A percentile compares a stretch with the other conserved stretches of the same genome.
Conservation (phyloP, 2,797 vertebrate genomes). For the Gadopsis marmoratus region DNA sequence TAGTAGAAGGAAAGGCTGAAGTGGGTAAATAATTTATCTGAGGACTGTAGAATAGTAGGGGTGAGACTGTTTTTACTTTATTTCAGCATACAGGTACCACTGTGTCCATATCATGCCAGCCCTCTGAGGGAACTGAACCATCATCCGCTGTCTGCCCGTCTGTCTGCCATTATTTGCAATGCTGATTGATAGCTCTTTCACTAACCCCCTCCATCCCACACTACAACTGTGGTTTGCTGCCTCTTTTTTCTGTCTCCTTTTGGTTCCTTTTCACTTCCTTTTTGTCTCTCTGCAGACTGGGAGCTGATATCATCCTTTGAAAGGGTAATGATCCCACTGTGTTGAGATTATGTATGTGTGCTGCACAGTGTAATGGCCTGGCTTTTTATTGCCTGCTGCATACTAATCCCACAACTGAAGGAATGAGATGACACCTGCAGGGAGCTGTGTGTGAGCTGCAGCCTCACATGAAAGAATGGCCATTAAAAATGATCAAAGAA, state of each 20-base stretch:
- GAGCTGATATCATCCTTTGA: slow-evolving; percentile 86
- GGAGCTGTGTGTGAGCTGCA: slow-evolving; percentile 81
- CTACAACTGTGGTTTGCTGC: slow-evolving; percentile 54
- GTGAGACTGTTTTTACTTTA: slow-evolving; percentile 33
- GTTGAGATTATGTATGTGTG: slow-evolving; percentile 87
- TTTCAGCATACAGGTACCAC: slow-evolving; percentile 45
- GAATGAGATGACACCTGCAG: slow-evolving; percentile 87
- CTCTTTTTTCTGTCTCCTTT: slow-evolving; percentile 71
- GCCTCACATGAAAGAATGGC: slow-evolving; percentile 85
- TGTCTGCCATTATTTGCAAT: slow-evolving; percentile 70
- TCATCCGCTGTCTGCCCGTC: slow-evolving; percentile 46
- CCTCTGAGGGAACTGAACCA: slow-evolving; percentile 46
- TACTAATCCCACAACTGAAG: slow-evolving; percentile 86
- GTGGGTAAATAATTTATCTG: slow-evolving; percentile 52
- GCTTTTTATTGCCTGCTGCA: slow-evolving; percentile 86
- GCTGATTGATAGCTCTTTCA: slow-evolving; percentile 71
- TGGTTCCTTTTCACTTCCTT: slow-evolving; percentile 69
- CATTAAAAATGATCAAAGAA: slow-evolving; percentile 87
- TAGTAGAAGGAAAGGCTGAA: slow-evolving; percentile 27
- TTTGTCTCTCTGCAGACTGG: slow-evolving; percentile 78
- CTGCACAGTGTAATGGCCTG: slow-evolving; percentile 83
- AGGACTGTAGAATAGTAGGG: slow-evolving; percentile 24
- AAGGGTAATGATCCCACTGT: slow-evolving; percentile 88
- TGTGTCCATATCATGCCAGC: slow-evolving; percentile 49
- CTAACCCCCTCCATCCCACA: slow-evolving; percentile 45